Percentiles rank a stretch among this genome's conserved stretches.
Conservation (phyloP, 2,888 invertebrate genomes). For the Meloe dianella region DNA sequence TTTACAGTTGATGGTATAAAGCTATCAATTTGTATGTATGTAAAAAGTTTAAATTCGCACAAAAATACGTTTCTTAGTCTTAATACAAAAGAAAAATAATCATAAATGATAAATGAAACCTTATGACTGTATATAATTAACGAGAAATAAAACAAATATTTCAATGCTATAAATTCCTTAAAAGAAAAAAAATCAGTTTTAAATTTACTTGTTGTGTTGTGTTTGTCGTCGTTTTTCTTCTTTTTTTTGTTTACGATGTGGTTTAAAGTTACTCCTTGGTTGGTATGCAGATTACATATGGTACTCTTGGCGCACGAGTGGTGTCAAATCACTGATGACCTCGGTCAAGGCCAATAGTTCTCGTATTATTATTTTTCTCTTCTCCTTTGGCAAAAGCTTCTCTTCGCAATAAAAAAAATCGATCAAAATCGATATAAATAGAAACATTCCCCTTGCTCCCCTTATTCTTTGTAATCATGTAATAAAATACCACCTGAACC, state of each 20-base stretch:
- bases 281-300: constrained; percentile 10
- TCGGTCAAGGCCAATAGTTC: constrained; percentile 44
- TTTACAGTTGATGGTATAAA: too few species aligned
- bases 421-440: too few species aligned
- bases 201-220: neutral
- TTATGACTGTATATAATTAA: too few species aligned
- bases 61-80: neutral
- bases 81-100: too few species aligned
- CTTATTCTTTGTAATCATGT: too few species aligned
- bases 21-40: too few species aligned
- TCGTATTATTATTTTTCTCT: neutral
- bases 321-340: constrained; percentile 46
- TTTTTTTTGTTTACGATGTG: constrained; percentile 12
- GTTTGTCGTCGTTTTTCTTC: too few species aligned
- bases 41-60: neutral
- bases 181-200: neutral
- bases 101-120: too few species aligned
- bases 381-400: too few species aligned
- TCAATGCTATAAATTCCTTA: neutral
- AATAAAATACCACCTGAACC: neutral
- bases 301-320: constrained; percentile 28
- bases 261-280: constrained; percentile 10
- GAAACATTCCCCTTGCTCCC: too few species aligned
- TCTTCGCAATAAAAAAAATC: neutral
- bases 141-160: neutral